Evolutionary conservation across 1,140 invertebrate genomes (phyloP).

Genomic region (Bemisia tabaci): DNA sequence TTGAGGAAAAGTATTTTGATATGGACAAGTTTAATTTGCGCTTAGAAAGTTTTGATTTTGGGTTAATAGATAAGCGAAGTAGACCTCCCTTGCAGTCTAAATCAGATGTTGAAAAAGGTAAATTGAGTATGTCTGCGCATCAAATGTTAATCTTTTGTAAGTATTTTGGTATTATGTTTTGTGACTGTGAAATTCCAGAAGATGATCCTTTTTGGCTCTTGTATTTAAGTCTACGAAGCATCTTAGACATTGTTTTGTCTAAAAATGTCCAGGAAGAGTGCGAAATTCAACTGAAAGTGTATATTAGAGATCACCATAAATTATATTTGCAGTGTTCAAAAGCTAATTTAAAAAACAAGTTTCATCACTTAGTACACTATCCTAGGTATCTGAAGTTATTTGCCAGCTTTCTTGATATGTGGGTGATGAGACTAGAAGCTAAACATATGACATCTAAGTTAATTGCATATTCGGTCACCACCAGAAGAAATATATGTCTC

Average conservation of each 20-base stretch:
- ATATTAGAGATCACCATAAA: neutral
- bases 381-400: neutral
- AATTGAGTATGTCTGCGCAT: neutral
- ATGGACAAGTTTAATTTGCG: neutral
- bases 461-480: neutral
- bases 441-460: neutral
- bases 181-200: neutral
- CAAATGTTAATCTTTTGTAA: neutral
- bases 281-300: neutral
- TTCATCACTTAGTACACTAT: neutral
- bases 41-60: constrained; percentile 3
- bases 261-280: neutral
- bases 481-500: neutral
- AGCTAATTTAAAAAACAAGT: neutral
- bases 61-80: neutral
- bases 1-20: constrained; percentile 1
- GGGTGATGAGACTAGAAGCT: neutral
- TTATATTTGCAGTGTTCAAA: neutral
- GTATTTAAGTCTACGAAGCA: neutral
- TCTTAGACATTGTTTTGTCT: neutral
- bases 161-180: neutral
- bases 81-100: neutral
- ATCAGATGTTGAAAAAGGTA: neutral
- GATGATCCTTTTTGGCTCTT: neutral
- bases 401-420: neutral